Base-by-base conservation (phyloP, 2,797 vertebrate species). In the Heliangelus exortis region DNA sequence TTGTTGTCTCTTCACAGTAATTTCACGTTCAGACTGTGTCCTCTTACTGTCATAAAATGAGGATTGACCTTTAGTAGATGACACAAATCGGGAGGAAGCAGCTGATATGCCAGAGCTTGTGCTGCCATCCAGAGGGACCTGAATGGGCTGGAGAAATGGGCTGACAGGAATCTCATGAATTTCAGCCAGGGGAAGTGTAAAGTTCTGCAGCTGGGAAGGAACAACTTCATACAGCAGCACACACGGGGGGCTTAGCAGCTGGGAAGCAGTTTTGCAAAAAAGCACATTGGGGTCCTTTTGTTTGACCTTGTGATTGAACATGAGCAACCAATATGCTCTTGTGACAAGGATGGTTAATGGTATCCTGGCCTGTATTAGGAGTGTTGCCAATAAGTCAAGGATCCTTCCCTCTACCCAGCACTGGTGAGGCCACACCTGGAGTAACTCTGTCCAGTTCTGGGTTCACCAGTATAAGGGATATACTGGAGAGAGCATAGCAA, bases 331-430 rank as follows among this genome's bases (percentile, higher is more conserved):
- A 18, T 14, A 16, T 68, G 15, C 3, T 15, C 29, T 43, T 63
- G n/a, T 22, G 45, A 8, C 29, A 73, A 54, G 66, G 20, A n/a
- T 58, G 4, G 20, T 9, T 47, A 29, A 33, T 39, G 7, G 6
- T 61, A 25, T 45, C 16, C 47, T 29, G 33, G 58, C 53, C n/a
- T 31, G n/a, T 80, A 36, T 13, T 19, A 58, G 26, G 29, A 25
- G 2, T 15, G 7, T 53, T 77, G 16, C 10, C 9, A 58, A 10
- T 6, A 45, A 9, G 8, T 8, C 0, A 0, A 62, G 20, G 13
- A 84, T 33, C 9, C 7, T 86, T 74, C 9, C 2, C 7, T 50
- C 12, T 79, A 9, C 4, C 69, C 26, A 21, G 29, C 8, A 29
- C 23, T 51, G 55, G 5, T 65, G 33, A 76, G 59, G 25, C 15